A percentile compares a stretch with the other conserved stretches of the same genome.
phyloP scores from a whole-genome alignment of 2,113 vertebrate species.

The Seriola quinqueradiata region DNA sequence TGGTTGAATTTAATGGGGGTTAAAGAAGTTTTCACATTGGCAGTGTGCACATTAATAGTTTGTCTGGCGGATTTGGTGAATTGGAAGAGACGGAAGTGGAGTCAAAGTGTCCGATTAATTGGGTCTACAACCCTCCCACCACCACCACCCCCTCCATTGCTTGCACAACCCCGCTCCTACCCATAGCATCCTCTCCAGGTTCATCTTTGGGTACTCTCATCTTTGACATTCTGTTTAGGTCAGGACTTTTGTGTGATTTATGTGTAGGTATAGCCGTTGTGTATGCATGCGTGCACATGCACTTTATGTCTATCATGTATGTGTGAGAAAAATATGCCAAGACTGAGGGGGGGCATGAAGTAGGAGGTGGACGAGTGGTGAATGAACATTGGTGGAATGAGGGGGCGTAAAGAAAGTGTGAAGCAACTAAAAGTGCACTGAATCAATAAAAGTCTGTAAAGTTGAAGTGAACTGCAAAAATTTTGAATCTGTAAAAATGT shows the following conservation, averaged over 20 bases:
- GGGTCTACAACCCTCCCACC: constrained; percentile 80
- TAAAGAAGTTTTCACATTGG: constrained; percentile 97
- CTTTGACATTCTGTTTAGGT: constrained; percentile 40
- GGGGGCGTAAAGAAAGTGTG: constrained; percentile 57
- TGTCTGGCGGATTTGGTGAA: constrained; percentile 97
- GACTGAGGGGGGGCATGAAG: constrained; percentile 30
- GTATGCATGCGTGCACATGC: background rate
- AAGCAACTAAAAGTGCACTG: constrained; percentile 59
- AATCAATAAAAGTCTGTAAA: constrained; percentile 65
- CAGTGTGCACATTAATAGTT: constrained; percentile 95
- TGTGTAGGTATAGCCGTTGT: background rate
- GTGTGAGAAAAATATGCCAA: constrained; percentile 28
- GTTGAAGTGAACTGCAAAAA: constrained; percentile 48
- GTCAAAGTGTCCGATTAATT: constrained; percentile 96
- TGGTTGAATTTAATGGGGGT: constrained; percentile 98
- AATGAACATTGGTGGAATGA: constrained; percentile 54
- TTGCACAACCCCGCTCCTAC: constrained; percentile 10
- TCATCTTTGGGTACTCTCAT: constrained; percentile 52
- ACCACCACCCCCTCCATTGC: constrained; percentile 7
- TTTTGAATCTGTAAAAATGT: constrained; percentile 32
- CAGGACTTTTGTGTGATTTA: background rate
- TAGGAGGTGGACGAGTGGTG: constrained; percentile 50
- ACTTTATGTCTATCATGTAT: constrained; percentile 12
- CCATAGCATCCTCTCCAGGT: constrained; percentile 40
- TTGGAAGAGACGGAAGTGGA: constrained; percentile 94